Evolutionary conservation across 2,113 vertebrate genomes (phyloP).

Genomic region (Typhlomys cinereus): DNA sequence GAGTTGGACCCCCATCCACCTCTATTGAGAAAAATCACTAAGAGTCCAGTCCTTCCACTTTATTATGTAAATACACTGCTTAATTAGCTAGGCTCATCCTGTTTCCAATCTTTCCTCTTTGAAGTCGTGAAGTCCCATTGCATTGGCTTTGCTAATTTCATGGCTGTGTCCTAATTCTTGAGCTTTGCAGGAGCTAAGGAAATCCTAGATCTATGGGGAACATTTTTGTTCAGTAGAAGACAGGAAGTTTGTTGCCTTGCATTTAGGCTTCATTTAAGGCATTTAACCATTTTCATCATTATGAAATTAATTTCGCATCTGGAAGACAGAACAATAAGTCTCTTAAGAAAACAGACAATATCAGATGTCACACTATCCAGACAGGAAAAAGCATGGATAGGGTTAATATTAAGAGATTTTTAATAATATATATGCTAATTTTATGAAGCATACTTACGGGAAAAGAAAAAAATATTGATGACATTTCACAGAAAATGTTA

Average conservation of each 20-base stretch:
- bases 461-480: slow-evolving; percentile 38
- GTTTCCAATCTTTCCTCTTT: slow-evolving; percentile 58
- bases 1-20: slow-evolving; percentile 42
- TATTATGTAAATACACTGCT: slow-evolving; percentile 58
- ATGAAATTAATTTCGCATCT: slow-evolving; percentile 35
- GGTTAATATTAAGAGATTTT: neutral
- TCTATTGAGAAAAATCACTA: slow-evolving; percentile 67
- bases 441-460: neutral
- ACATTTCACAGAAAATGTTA: slow-evolving; percentile 28
- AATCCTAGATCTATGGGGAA: neutral
- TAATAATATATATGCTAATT: neutral
- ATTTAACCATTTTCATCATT: neutral
- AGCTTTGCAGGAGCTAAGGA: slow-evolving; percentile 57
- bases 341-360: neutral
- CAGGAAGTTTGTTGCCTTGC: neutral
- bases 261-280: neutral
- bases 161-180: slow-evolving; percentile 37
- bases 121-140: slow-evolving; percentile 46
- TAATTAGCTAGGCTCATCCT: slow-evolving; percentile 57
- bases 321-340: neutral
- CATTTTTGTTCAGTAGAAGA: neutral
- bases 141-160: slow-evolving; percentile 47
- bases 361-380: neutral
- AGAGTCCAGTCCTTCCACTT: slow-evolving; percentile 65
- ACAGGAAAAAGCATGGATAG: neutral